These are phyloP conservation scores for Xyliphius kryptos DNA, from an alignment of 2,113 vertebrate species.

Conservation along the genomic window DNA sequence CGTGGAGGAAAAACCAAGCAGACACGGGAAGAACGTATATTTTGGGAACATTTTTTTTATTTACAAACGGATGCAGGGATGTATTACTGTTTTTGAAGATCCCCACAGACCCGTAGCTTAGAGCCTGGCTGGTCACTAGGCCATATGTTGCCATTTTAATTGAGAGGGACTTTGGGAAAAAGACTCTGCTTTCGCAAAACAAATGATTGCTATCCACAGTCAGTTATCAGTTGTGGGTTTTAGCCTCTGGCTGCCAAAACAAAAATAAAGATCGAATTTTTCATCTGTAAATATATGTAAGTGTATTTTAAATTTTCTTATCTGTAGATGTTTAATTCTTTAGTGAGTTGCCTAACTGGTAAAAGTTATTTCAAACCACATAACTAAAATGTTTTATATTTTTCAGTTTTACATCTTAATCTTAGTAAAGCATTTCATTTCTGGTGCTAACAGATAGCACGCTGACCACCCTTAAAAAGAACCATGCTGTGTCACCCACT, in stretches of 20 bases:
- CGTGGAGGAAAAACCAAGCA: no score
- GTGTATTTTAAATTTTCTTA: not conserved
- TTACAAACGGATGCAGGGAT: conserved; percentile 27
- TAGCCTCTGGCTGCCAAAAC: conserved; percentile 9
- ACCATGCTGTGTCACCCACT: conserved; percentile 49
- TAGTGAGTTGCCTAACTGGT: not conserved
- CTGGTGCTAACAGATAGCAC: conserved; percentile 13
- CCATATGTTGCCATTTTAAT: conserved; percentile 71
- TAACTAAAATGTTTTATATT: not conserved
- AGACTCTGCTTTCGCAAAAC: conserved; percentile 55
- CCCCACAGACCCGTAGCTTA: conserved; percentile 48
- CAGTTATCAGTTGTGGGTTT: conserved; percentile 38
- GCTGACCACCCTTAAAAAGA: conserved; percentile 28
- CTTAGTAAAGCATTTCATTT: not conserved
- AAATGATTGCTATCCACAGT: conserved; percentile 62
- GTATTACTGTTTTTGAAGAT: conserved; percentile 34
- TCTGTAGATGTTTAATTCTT: not conserved
- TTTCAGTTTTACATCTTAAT: not conserved
- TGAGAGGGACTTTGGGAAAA: conserved; percentile 67
- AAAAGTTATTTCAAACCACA: not conserved
- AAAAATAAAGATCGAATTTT: not conserved
- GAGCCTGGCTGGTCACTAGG: conserved; percentile 54
- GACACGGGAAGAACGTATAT: no score
- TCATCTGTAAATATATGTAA: no score
- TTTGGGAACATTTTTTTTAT: no score